Evolutionary conservation across 2,797 vertebrate genomes (phyloP), one percentile per base, ranked within the genome.

Genomic region (Rhadinocentrus ornatus): DNA sequence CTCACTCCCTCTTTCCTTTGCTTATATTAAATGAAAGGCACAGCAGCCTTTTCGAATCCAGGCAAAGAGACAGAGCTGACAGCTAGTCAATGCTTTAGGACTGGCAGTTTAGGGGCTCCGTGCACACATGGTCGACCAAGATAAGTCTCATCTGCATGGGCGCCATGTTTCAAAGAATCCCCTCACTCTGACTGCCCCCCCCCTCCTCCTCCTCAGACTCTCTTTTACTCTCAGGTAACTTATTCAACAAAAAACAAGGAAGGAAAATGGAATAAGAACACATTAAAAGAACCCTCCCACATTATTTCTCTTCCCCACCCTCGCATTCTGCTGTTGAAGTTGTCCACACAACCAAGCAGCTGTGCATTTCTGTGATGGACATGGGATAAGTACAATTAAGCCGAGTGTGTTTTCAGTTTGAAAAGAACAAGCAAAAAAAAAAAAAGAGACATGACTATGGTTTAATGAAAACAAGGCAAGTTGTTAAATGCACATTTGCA

Each of bases 91-190:
- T 95, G 93, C 92, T 92, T 91, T 75, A 88, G 91, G 91, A 93
- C 91, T 91, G 92, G 92, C 93, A 93, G 92, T 93, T 91, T 89
- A 89, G 90, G 91, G 89, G 93, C 93, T 90, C 75, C 70, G 66
- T 80, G 89, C 91, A 94, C 93, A 93, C 93, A 93, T 95, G 94
- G 93, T 83, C 78, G 83, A 75, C 84, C 76, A 76, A 95, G 95
- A 95, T 95, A 95, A 95, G 94, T 93, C 94, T 94, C 93, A 94
- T 94, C 92, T 92, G 92, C 91, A 93, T 94, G 90, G 90, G 81
- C 60, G 80, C 78, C 91, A 92, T 90, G 91, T 94, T 89, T 87
- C 87, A 89, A 85, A 89, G 78, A 88, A 89, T 76, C 86, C 88
- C 90, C 81, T 83, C 69, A 82, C 77, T 80, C 79, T 77, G 66